These are phyloP conservation scores for Orientallactaga sibirica DNA, from an alignment of 2,797 vertebrate species.

Conservation along the genomic window DNA sequence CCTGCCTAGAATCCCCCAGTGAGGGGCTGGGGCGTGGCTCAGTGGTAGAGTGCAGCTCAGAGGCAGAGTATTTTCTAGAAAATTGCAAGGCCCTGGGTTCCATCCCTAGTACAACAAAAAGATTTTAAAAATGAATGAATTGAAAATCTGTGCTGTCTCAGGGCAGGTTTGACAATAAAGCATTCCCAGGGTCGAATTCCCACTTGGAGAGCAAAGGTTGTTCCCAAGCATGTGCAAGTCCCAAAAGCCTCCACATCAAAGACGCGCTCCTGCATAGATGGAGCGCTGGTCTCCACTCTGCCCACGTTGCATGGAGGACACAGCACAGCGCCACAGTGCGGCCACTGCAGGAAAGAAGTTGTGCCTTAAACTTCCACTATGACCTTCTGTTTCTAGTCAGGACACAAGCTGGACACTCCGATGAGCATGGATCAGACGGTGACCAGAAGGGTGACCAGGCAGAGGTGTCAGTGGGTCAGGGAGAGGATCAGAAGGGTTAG, in stretches of 20 bases:
- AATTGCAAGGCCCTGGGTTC: neutral
- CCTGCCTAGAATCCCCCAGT: too few relatives aligned
- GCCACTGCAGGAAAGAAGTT: neutral
- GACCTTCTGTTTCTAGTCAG: neutral
- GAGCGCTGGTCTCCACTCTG: neutral
- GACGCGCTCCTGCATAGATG: rapidly evolving
- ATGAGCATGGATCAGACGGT: neutral
- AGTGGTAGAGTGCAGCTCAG: neutral
- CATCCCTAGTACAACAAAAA: neutral
- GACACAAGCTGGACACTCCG: neutral
- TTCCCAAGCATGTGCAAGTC: rapidly evolving
- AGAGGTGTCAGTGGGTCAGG: neutral
- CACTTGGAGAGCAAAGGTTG: neutral
- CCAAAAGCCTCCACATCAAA: rapidly evolving
- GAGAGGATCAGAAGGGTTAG: neutral
- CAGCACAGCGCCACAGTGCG: rapidly evolving
- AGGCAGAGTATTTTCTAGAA: neutral
- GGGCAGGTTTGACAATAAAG: neutral
- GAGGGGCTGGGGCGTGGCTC: too few relatives aligned
- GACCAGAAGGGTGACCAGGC: rapidly evolving
- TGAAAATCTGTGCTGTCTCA: neutral
- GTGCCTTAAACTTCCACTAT: rapidly evolving
- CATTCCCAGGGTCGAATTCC: neutral
- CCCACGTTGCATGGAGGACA: too few relatives aligned
- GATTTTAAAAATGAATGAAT: too few relatives aligned